Evolutionary conservation across 2,113 vertebrate species (phyloP).

Genomic region (Otolemur garnettii): DNA sequence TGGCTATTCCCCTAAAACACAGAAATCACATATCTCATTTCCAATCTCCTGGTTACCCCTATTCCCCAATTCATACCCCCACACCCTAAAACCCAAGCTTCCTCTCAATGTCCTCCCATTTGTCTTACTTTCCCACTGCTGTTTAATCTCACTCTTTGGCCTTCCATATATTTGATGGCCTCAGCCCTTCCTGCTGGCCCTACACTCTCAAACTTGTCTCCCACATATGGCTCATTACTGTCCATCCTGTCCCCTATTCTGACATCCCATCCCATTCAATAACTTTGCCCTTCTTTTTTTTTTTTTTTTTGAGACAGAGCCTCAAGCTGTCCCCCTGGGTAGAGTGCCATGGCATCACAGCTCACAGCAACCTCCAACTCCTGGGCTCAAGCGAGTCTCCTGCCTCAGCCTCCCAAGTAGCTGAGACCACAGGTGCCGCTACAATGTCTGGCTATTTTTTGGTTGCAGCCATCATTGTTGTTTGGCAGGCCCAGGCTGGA

Average conservation of each 20-base stretch:
- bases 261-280: neutral
- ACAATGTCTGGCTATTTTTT: too few species aligned
- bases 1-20: constrained; percentile 78
- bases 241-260: neutral
- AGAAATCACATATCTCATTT: neutral
- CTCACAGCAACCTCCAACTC: too few species aligned
- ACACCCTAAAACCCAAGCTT: neutral
- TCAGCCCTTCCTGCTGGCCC: neutral
- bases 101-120: neutral
- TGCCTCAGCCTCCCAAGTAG: too few species aligned
- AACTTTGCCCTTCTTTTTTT: neutral
- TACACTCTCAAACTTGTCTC: neutral
- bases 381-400: too few species aligned
- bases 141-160: neutral
- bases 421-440: too few species aligned
- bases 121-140: neutral
- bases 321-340: too few species aligned
- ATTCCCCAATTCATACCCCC: neutral
- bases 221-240: neutral
- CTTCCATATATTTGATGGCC: neutral
- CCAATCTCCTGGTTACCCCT: neutral
- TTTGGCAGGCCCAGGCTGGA: too few species aligned
- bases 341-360: too few species aligned
- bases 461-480: too few species aligned
- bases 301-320: too few species aligned